Base-by-base conservation (phyloP, 2,113 vertebrate species). In the Chaetorhynchus papuensis region DNA sequence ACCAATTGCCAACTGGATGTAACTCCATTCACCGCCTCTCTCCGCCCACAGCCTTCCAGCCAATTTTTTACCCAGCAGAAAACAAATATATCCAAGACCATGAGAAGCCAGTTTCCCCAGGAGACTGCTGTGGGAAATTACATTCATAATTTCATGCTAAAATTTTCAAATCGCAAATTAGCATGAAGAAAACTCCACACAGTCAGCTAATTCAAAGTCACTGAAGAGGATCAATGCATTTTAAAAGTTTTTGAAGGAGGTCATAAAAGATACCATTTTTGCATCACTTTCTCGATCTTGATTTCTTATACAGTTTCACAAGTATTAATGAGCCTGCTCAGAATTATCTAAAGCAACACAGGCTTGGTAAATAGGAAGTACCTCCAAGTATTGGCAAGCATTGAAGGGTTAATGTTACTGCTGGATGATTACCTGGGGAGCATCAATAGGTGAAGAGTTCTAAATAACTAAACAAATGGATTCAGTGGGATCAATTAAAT, bases 41-140 rank as follows among this genome's bases (percentile, higher is more conserved):
- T 37, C 6, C 0, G 0, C 27, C 23, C 69, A 33, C 20, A 5
- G 17, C 6, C 8, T 61, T 45, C 8, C 9, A 69, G 28, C 2
- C 20, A 30, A 11, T 10, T 19, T 50, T 63, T 87, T 19, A 39
- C 16, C 2, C 49, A 69, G 10, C 20, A 56, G 61, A 61, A 7
- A 50, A 10, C 18, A 19, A 23, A 22, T 7, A 8, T 3, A 18
- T 16, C 37, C 37, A 39, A 56, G 14, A 28, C 15, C 15, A 35
- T 8, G 28, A 69, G 9, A 17, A 56, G 56, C 10, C 24, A 39
- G 16, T 27, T 69, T 80, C 20, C 59, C 14, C 10, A 57, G 5
- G 24, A 63, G 42, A 82, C 45, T 5, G 2, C 9, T 21, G 33
- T 12, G 9, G 39, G 13, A 92, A 90, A 76, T 7, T 5, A 5